phyloP scores from a whole-genome alignment of 2,888 invertebrate genomes.

The Campoplex capitator region DNA sequence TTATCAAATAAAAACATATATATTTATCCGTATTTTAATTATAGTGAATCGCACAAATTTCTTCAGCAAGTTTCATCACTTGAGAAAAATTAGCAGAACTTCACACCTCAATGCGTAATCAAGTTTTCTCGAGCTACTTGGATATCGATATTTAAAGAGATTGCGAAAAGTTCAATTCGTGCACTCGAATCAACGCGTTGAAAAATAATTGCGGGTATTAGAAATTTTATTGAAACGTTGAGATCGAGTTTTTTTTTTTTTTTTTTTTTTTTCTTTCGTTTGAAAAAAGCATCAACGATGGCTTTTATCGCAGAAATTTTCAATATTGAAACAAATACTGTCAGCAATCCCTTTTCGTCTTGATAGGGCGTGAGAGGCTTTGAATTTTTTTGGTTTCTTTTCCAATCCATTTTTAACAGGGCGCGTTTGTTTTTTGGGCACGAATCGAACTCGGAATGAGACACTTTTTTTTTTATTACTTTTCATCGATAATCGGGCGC shows the following conservation, averaged over 20 bases:
- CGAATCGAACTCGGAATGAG: conserved; percentile 7
- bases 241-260: no score
- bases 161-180: neutral
- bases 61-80: conserved; percentile 30
- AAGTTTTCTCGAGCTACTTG: conserved; percentile 41
- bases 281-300: neutral
- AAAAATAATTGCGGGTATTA: neutral
- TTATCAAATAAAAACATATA: conserved; percentile 30
- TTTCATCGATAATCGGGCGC: conserved; percentile 51
- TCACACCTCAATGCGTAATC: conserved; percentile 34
- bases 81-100: conserved; percentile 17
- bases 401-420: neutral
- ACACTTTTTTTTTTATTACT: conserved; percentile 16
- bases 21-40: conserved; percentile 27
- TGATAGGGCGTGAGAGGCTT: neutral
- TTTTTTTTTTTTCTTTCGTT: neutral
- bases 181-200: neutral
- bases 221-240: neutral
- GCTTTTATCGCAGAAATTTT: neutral
- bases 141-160: conserved; percentile 53
- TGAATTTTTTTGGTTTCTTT: neutral
- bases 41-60: conserved; percentile 9
- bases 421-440: neutral
- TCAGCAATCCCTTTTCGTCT: neutral
- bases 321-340: neutral